These are phyloP conservation scores for Morpho achilles DNA, from an alignment of 2,888 invertebrate genomes.

Conservation along the genomic window DNA sequence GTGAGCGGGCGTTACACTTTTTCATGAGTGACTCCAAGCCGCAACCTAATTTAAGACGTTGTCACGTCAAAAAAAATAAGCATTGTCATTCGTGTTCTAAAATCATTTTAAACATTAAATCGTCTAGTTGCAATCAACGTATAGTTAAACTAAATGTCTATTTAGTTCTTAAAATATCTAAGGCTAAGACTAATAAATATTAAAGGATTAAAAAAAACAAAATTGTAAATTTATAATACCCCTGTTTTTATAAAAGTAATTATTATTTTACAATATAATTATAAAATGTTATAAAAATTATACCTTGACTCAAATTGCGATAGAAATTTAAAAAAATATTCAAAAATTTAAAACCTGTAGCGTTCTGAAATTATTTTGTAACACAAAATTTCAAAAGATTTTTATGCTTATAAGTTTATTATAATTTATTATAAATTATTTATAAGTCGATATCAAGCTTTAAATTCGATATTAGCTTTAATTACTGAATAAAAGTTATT, in stretches of 20 bases:
- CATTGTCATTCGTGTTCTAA: constrained; percentile 43
- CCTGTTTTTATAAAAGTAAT: background rate
- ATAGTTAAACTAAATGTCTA: constrained; percentile 12
- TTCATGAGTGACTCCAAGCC: too few relatives aligned
- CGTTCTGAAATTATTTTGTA: background rate
- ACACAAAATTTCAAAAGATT: background rate
- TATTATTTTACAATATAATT: background rate
- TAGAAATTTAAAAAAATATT: background rate
- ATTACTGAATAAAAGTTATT: constrained; percentile 60
- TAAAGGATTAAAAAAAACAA: background rate
- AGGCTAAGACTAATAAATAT: constrained; percentile 1
- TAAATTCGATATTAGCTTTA: constrained; percentile 78
- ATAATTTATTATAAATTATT: constrained; percentile 27
- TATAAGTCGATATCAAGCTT: constrained; percentile 72
- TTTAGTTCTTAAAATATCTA: constrained; percentile 4
- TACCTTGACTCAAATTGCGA: constrained; percentile 6
- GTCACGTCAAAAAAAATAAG: constrained; percentile 18
- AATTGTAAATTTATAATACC: background rate
- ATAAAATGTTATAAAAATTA: constrained; percentile 2
- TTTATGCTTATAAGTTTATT: background rate
- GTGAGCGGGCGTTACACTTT: too few relatives aligned
- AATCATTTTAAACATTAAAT: constrained; percentile 6
- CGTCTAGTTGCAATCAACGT: constrained; percentile 1
- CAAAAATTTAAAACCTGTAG: background rate
- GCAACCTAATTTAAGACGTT: too few relatives aligned